Percentiles rank a stretch among this genome's conserved stretches.
Conservation (phyloP, 2,888 invertebrate genomes). For the Andrena bicolor region DNA sequence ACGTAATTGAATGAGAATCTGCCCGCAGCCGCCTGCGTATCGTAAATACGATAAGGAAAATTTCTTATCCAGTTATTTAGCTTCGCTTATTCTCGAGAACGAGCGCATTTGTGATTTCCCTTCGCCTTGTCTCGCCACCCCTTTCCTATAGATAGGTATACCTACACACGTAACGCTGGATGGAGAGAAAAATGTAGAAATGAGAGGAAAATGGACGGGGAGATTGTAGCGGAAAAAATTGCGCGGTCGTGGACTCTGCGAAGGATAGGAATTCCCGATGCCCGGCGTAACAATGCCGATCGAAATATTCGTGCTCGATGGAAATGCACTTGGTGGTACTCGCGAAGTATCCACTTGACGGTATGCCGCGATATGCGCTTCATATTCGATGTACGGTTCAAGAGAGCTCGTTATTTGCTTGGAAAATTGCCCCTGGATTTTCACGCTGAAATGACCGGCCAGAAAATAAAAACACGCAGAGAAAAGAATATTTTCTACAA, state of each 20-base stretch:
- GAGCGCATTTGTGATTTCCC: neutral
- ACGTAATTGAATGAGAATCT: constrained; percentile 24
- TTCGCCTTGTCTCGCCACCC: too few species aligned
- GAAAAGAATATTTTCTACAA: neutral
- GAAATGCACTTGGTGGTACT: constrained; percentile 17
- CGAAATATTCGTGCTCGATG: constrained; percentile 35
- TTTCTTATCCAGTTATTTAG: constrained; percentile 10
- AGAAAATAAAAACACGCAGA: neutral
- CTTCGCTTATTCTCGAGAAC: constrained; percentile 11
- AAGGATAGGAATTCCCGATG: constrained; percentile 11
- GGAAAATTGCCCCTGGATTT: neutral
- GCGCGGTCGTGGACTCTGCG: constrained; percentile 13
- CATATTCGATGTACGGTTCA: neutral
- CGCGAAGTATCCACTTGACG: constrained; percentile 1
- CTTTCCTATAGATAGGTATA: neutral
- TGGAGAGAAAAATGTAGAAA: neutral
- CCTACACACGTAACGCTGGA: neutral
- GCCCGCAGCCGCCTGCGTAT: neutral
- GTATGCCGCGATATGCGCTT: constrained; percentile 6
- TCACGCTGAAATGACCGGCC: neutral
- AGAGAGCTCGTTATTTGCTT: constrained; percentile 8
- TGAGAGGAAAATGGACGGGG: neutral
- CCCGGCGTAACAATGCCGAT: constrained; percentile 25
- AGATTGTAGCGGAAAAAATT: constrained; percentile 21
- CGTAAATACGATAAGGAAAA: neutral